Percentiles rank a stretch among this genome's conserved stretches.
Conservation (phyloP, 2,113 vertebrate species). For the Sardina pilchardus region DNA sequence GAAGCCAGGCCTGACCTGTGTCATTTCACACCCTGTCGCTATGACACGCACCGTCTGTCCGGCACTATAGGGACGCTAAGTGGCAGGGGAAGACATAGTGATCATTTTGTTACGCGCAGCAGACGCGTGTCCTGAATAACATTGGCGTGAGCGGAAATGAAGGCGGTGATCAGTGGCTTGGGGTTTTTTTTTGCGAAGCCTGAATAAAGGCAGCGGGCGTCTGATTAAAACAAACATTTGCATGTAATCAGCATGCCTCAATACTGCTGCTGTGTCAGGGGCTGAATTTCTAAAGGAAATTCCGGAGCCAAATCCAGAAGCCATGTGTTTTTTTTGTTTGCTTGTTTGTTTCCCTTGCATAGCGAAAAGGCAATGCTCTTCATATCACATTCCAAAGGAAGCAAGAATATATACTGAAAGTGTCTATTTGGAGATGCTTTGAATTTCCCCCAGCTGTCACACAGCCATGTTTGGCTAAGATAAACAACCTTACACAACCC, state of each 20-base stretch:
- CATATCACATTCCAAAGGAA: neutral
- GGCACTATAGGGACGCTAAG: neutral
- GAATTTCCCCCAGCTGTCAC: neutral
- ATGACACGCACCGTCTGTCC: neutral
- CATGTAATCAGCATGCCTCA: slow-evolving; percentile 28
- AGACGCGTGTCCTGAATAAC: neutral
- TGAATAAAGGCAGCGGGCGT: neutral
- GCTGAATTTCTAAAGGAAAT: neutral
- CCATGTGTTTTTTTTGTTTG: neutral
- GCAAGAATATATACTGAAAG: neutral
- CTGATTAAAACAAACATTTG: slow-evolving; percentile 34
- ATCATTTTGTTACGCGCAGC: neutral
- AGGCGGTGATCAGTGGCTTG: neutral
- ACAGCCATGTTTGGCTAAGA: neutral
- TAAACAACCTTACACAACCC: neutral
- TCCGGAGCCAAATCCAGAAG: neutral
- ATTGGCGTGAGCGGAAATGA: neutral
- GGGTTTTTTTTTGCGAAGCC: neutral
- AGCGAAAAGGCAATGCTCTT: neutral
- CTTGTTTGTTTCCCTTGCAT: neutral
- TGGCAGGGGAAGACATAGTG: neutral
- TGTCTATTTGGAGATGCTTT: neutral
- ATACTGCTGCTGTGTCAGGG: slow-evolving; percentile 1
- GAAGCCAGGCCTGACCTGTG: slow-evolving; percentile 43
- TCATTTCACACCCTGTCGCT: neutral